A percentile compares a stretch with the other conserved stretches of the same genome.
Evolutionary conservation across 1,140 invertebrate genomes (phyloP).

Genomic region (Anadara kagoshimensis): DNA sequence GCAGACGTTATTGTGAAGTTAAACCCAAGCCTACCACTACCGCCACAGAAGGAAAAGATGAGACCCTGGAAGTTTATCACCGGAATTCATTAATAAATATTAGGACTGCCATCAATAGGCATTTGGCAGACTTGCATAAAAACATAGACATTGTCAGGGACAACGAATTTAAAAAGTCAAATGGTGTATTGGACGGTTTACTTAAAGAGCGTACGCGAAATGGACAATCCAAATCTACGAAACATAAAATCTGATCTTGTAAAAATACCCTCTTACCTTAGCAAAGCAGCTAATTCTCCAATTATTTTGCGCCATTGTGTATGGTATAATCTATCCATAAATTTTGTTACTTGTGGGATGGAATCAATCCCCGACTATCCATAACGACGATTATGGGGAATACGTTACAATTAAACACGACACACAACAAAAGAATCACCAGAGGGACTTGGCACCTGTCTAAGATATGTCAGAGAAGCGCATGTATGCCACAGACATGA

Average conservation of each 20-base stretch:
- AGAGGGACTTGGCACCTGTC: no score
- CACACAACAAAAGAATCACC: no score
- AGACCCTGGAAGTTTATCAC: not conserved
- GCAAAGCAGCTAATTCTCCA: not conserved
- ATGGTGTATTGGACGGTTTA: not conserved
- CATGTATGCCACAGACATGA: no score
- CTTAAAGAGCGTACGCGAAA: not conserved
- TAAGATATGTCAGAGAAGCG: no score
- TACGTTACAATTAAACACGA: no score
- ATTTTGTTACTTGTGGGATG: no score
- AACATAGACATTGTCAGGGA: slow-evolving; percentile 22
- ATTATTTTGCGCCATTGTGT: not conserved
- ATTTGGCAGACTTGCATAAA: slow-evolving; percentile 9
- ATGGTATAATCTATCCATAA: no score
- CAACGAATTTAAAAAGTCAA: slow-evolving; percentile 20
- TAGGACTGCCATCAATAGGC: slow-evolving; percentile 5
- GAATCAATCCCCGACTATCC: no score
- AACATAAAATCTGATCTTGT: not conserved
- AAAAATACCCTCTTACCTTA: not conserved
- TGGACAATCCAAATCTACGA: slow-evolving; percentile 6
- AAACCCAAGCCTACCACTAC: not conserved
- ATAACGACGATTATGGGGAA: no score
- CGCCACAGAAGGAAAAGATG: not conserved
- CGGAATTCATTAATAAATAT: slow-evolving; percentile 5
- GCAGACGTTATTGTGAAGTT: slow-evolving; percentile 9